Base-by-base conservation (phyloP, 2,113 vertebrate species). In the Barbus barbus region DNA sequence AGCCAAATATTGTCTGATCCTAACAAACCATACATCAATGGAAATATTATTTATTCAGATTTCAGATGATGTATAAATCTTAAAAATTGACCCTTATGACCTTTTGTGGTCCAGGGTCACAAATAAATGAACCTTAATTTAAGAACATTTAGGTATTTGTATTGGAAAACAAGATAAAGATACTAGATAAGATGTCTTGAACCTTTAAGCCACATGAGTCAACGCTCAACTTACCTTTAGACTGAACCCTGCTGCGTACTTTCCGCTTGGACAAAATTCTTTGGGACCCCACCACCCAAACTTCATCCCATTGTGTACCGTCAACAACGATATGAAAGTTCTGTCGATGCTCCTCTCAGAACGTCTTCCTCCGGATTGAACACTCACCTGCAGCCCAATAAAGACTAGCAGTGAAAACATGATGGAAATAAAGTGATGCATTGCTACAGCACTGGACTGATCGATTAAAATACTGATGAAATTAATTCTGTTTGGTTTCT, bases 201-300 rank as follows among this genome's bases (percentile, higher is more conserved):
- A n/a, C n/a, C n/a, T n/a, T n/a, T n/a, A n/a, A n/a, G n/a, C n/a
- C n/a, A n/a, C n/a, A n/a, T n/a, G n/a, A n/a, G n/a, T n/a, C n/a
- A n/a, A n/a, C n/a, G n/a, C n/a, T n/a, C n/a, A n/a, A n/a, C n/a
- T n/a, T n/a, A n/a, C 84, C 73, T 61, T 86, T 9, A 86, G 63
- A 48, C 84, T 86, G 28, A 86, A 86, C 0, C 84, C 84, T 71
- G 84, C 73, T 0, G 72, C 84, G 20, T 82, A 82, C 60, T 33
- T 82, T 1, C 61, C 73, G 0, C 3, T 1, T 5, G 80, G 84
- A 82, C 84, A 82, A 14, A 82, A 78, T 71, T 82, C 73, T 5
- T 48, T 61, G 1, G 48, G 36, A 16, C 51, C 80, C 84, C 84
- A 86, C 1, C 48, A 60, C 18, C 84, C 53, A 9, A 3, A 58